These are phyloP conservation scores for Archegozetes longisetosus DNA, from an alignment of 1,140 invertebrate species.

Conservation along the genomic window DNA sequence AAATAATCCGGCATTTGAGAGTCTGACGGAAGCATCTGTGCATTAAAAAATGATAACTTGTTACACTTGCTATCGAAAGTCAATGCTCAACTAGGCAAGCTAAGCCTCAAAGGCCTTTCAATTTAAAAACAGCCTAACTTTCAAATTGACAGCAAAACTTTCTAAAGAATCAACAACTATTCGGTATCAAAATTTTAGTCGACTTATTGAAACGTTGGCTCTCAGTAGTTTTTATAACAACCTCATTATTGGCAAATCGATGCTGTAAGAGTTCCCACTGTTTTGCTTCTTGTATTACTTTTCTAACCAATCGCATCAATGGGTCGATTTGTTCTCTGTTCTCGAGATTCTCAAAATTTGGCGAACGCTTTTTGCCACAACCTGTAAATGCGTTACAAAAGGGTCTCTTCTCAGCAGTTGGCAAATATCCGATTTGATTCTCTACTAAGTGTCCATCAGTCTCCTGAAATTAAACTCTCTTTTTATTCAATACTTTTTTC, in stretches of 20 bases:
- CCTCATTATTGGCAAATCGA: background rate
- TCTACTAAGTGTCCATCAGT: background rate
- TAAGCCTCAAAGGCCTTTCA: no score
- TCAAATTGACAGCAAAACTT: no score
- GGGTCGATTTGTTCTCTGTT: background rate
- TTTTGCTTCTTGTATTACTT: slow-evolving; percentile 3
- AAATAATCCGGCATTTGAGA: background rate
- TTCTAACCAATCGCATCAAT: background rate
- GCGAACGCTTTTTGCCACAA: slow-evolving; percentile 20
- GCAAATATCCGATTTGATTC: background rate
- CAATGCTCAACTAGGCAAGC: no score
- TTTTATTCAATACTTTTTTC: background rate
- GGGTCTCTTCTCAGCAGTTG: slow-evolving; percentile 18
- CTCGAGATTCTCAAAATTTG: background rate
- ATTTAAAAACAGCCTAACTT: no score
- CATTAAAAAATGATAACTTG: background rate
- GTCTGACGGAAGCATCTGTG: background rate
- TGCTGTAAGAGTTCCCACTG: slow-evolving; percentile 11
- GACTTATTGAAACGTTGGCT: no score
- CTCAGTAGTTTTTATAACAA: background rate
- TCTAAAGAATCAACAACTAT: no score
- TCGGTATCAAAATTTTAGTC: no score
- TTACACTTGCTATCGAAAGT: background rate
- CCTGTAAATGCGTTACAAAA: slow-evolving; percentile 24
- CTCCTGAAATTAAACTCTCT: background rate